phyloP scores from a whole-genome alignment of 2,888 invertebrate species.

The Pecten maximus region DNA sequence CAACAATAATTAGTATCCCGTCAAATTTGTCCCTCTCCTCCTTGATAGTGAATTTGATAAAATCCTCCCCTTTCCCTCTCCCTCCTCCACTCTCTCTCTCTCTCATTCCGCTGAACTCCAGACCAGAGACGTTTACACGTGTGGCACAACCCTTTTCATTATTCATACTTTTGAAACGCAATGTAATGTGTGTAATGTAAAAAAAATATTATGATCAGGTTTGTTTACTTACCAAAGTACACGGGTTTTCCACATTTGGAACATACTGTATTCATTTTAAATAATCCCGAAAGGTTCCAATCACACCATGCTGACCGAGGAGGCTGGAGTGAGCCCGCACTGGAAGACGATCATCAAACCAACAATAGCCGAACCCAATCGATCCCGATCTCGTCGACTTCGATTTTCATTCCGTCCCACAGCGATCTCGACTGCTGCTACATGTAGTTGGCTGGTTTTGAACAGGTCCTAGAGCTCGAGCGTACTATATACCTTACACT shows the following conservation, averaged over 20 bases:
- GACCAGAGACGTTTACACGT: background rate
- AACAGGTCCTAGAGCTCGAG: background rate
- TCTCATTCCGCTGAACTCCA: background rate
- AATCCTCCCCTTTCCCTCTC: background rate
- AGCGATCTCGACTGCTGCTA: background rate
- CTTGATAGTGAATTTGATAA: background rate
- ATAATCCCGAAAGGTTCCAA: background rate
- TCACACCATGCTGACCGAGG: background rate
- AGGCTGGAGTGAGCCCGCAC: background rate
- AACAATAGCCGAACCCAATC: slow-evolving; percentile 29
- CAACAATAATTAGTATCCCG: background rate
- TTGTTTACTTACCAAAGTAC: slow-evolving; percentile 72
- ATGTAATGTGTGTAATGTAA: background rate
- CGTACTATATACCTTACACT: background rate
- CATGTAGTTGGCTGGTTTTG: background rate
- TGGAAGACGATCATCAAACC: background rate
- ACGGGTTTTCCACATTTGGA: slow-evolving; percentile 76
- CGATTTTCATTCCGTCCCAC: slow-evolving; percentile 25
- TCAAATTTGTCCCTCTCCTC: background rate
- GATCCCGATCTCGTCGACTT: background rate
- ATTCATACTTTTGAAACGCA: background rate
- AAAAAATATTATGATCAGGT: background rate
- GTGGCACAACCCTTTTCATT: background rate
- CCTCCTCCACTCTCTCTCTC: background rate
- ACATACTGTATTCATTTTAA: slow-evolving; percentile 57